Base-by-base conservation (phyloP, 2,113 vertebrate species). In the Drymodes brunneopygia region DNA sequence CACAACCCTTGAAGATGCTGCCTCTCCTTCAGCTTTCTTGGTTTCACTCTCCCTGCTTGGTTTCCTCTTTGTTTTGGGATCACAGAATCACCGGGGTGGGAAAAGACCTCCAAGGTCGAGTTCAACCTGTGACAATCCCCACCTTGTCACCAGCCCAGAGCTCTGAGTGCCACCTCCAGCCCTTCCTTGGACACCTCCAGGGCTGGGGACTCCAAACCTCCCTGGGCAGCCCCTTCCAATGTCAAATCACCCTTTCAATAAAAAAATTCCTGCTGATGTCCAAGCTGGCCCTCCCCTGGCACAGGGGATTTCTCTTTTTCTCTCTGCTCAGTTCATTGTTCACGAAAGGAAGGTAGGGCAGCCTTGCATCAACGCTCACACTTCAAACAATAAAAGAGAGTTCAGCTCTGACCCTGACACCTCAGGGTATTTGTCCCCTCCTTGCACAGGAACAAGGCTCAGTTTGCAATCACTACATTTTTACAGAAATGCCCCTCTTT, bases 111-210 rank as follows among this genome's bases (percentile, higher is more conserved):
- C 15, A 9, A 15, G 11, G 10, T 2, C 5, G 1, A 31, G 36
- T 12, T 2, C 27, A 13, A 2, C 1, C 15, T 19, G 36, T 51
- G 60, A 1, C 15, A 0, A 12, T 45, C 3, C 22, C 12, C 42
- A 69, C 15, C 25, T 10, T 31, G 58, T 80, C 35, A 31, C 35
- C 66, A 60, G 45, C 36, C 8, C 47, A 15, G 71, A 22, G 61
- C 70, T 0, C 40, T 14, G 31, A 72, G 65, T 48, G 69, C 8
- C 70, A 54, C 9, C 0, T 17, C 86, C 61, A 45, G 33, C 1
- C 6, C 1, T 60, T 51, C 38, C 78, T 18, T 21, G 60, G 53
- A 6, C 45, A 31, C 16, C 28, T 74, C 11, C 61, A 74, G 53
- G 38, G 20, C 10, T 60, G 40, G 45, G 16, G 1, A 40, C 4